Evolutionary conservation across 2,113 vertebrate genomes (phyloP).

Genomic region (Dicrurus megarhynchus): DNA sequence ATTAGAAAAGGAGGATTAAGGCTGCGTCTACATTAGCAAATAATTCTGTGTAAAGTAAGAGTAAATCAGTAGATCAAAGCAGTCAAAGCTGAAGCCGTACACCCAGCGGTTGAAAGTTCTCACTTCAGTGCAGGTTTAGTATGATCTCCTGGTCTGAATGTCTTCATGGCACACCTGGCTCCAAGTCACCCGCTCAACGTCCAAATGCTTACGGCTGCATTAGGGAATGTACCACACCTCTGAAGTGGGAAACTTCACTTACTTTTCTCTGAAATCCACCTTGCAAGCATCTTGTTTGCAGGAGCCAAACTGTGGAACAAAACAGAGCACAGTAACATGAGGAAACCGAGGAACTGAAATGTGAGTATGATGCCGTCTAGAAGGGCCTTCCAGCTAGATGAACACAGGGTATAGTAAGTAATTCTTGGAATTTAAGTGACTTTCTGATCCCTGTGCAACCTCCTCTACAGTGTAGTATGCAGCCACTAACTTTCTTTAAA

Average conservation of each 20-base stretch:
- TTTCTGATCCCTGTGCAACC: background rate
- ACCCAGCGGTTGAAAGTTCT: background rate
- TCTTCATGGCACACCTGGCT: background rate
- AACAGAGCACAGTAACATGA: background rate
- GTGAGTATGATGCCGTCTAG: background rate
- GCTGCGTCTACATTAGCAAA: background rate
- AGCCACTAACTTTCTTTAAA: background rate
- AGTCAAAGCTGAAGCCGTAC: background rate
- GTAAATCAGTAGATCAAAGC: background rate
- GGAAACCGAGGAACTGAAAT: background rate
- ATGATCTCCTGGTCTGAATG: background rate
- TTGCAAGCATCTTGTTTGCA: background rate
- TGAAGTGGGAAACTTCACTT: background rate
- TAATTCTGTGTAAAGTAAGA: background rate
- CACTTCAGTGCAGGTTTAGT: background rate
- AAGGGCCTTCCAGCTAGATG: background rate
- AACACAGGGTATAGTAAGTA: background rate
- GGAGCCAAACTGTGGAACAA: background rate
- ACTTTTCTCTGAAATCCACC: background rate
- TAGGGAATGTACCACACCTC: background rate
- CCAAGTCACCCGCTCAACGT: background rate
- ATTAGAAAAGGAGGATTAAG: background rate
- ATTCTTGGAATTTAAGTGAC: background rate
- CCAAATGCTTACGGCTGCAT: background rate
- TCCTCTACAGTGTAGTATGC: background rate